Percentiles rank a stretch among this genome's conserved stretches.
Conservation (phyloP, 2,113 vertebrate species). For the Perca schrenkii region DNA sequence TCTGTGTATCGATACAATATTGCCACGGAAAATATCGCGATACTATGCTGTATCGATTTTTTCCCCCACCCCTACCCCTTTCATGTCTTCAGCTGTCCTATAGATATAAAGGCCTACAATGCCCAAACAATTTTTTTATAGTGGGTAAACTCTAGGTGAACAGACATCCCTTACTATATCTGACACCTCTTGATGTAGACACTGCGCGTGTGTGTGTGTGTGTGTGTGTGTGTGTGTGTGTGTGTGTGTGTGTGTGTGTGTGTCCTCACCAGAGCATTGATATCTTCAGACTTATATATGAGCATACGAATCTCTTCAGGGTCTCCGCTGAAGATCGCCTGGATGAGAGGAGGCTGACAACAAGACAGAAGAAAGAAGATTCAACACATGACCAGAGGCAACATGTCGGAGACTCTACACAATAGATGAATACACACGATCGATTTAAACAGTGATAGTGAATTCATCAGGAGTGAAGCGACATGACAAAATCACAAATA, state of each 20-base stretch:
- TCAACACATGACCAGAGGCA: constrained; percentile 6
- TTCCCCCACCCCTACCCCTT: too few species aligned
- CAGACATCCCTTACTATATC: too few species aligned
- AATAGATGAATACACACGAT: background rate
- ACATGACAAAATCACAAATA: background rate
- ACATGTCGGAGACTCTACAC: background rate
- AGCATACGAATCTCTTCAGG: constrained; percentile 96
- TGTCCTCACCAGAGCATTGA: constrained; percentile 91
- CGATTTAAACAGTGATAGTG: background rate
- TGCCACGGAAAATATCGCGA: too few species aligned
- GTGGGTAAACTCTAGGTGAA: too few species aligned
- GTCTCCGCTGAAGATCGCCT: constrained; percentile 96
- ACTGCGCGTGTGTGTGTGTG: background rate
- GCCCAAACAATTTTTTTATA: too few species aligned
- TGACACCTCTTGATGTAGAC: too few species aligned
- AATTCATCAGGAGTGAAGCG: background rate
- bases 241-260: background rate
- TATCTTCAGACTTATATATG: constrained; percentile 97
- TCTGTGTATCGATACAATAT: too few species aligned
- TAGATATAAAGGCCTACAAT: too few species aligned
- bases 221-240: constrained; percentile 5
- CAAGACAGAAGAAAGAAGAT: background rate
- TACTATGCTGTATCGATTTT: too few species aligned
- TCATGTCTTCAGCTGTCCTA: too few species aligned
- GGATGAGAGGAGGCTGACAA: constrained; percentile 93